Conservation (phyloP, 2,888 invertebrate species). For the Pyrgus malvae region DNA sequence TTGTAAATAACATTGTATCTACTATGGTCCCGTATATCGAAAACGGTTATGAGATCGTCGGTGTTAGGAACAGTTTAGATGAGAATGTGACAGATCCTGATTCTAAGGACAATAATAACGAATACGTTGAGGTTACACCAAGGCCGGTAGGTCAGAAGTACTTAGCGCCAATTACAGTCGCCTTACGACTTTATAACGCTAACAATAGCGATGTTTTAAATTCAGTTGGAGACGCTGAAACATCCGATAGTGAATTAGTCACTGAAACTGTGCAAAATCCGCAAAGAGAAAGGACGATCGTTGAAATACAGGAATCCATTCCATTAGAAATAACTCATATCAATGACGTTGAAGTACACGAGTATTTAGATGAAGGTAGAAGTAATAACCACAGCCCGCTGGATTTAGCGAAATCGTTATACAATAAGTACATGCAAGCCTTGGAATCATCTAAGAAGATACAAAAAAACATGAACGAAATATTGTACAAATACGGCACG, state of each 20-base stretch:
- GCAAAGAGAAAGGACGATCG: slow-evolving; percentile 72
- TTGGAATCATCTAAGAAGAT: slow-evolving; percentile 64
- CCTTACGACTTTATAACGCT: slow-evolving; percentile 75
- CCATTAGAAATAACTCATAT: slow-evolving; percentile 78
- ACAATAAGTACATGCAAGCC: slow-evolving; percentile 59
- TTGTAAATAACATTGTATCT: slow-evolving; percentile 66
- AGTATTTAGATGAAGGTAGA: slow-evolving; percentile 68
- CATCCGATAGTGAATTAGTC: slow-evolving; percentile 65
- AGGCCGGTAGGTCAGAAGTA: slow-evolving; percentile 80
- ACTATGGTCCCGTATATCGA: slow-evolving; percentile 70
- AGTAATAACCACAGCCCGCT: slow-evolving; percentile 53
- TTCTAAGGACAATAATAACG: slow-evolving; percentile 39
- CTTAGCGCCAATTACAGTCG: slow-evolving; percentile 83
- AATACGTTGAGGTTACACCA: slow-evolving; percentile 75
- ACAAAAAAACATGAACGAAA: slow-evolving; percentile 55
- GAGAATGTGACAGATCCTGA: slow-evolving; percentile 43
- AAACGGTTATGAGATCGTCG: slow-evolving; percentile 70
- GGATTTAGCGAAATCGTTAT: slow-evolving; percentile 53
- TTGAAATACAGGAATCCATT: slow-evolving; percentile 85
- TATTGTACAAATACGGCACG: slow-evolving; percentile 34
- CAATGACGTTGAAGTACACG: slow-evolving; percentile 70
- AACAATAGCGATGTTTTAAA: slow-evolving; percentile 66
- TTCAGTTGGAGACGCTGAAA: slow-evolving; percentile 62
- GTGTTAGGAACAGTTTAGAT: slow-evolving; percentile 53
- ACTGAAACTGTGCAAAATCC: slow-evolving; percentile 62